Conservation (phyloP, 2,888 invertebrate species). For the Melinaea marsaeus region DNA sequence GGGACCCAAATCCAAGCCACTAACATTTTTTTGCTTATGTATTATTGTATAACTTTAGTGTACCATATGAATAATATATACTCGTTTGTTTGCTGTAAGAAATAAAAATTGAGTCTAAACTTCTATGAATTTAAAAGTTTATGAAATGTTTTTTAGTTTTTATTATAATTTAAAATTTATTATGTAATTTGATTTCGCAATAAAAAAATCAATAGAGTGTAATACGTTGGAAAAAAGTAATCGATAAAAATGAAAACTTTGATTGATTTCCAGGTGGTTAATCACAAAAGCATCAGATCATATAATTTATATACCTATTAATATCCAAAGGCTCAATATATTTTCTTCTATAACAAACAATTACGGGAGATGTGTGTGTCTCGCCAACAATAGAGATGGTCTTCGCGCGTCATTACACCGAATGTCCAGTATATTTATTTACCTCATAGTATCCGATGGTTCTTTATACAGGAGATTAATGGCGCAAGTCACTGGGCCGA, state of each 20-base stretch:
- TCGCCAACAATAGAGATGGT: constrained; percentile 26
- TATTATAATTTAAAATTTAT: too few relatives aligned
- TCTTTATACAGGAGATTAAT: constrained; percentile 38
- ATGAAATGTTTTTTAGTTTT: too few relatives aligned
- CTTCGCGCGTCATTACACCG: constrained; percentile 36
- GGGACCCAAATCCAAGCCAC: constrained; percentile 22
- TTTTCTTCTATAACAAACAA: constrained; percentile 17
- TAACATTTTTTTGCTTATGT: neutral
- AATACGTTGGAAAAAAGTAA: too few relatives aligned
- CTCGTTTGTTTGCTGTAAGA: neutral
- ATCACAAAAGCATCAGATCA: neutral
- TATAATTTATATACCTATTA: neutral
- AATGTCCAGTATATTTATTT: constrained; percentile 34
- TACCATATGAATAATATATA: neutral
- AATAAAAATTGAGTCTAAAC: too few relatives aligned
- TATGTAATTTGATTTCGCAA: too few relatives aligned
- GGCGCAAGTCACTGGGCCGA: constrained; percentile 29
- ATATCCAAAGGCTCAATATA: neutral
- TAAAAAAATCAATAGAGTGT: too few relatives aligned
- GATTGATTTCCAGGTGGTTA: neutral
- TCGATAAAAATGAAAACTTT: too few relatives aligned
- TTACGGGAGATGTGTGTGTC: constrained; percentile 18
- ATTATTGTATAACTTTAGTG: constrained; percentile 2
- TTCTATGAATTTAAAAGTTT: too few relatives aligned
- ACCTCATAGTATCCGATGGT: constrained; percentile 24